phyloP scores from a whole-genome alignment of 2,113 vertebrate species.

The Cavia aperea region DNA sequence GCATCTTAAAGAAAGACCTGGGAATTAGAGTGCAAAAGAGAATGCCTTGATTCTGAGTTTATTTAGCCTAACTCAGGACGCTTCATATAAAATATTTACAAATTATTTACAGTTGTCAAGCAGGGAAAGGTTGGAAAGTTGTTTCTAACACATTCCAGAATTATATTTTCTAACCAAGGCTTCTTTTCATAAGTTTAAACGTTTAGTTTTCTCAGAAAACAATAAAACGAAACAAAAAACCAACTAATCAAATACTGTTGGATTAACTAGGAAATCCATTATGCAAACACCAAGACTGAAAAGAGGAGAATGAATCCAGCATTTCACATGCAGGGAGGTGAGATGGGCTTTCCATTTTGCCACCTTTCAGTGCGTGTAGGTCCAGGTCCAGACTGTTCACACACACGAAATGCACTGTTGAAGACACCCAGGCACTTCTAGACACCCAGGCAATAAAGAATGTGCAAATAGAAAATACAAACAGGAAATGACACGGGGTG shows the following conservation, averaged over 20 bases:
- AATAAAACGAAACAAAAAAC: neutral
- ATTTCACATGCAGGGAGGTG: neutral
- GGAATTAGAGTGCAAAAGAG: neutral
- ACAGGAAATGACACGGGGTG: neutral
- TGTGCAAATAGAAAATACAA: neutral
- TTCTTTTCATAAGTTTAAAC: neutral
- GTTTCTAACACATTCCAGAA: neutral
- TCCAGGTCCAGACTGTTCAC: neutral
- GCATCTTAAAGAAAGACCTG: neutral
- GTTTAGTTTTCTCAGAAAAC: neutral
- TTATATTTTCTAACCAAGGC: neutral
- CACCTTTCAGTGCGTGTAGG: neutral
- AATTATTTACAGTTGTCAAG: neutral
- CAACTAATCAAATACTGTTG: neutral
- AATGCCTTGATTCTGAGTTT: neutral
- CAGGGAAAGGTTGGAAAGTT: neutral
- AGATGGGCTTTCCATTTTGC: neutral
- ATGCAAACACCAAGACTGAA: neutral
- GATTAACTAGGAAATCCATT: neutral
- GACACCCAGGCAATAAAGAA: neutral
- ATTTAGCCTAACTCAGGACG: neutral
- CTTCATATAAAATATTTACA: neutral
- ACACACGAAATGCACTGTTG: no score
- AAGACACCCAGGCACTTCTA: neutral
- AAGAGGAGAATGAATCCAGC: neutral